Base-by-base conservation (phyloP, 1,140 invertebrate genomes). In the Aethina tumida region DNA sequence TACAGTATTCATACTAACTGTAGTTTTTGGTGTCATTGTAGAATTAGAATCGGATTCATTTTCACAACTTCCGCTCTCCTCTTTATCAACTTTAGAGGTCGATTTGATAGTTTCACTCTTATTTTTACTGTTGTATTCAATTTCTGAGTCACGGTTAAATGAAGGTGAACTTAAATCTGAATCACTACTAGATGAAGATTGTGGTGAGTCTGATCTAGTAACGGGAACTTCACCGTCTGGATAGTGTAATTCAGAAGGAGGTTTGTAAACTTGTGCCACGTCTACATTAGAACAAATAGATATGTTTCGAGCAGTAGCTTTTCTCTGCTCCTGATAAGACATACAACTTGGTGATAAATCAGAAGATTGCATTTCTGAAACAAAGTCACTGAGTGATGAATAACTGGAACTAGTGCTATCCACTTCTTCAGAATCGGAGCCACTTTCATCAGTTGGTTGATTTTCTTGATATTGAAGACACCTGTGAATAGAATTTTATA, bases 361-460 rank as follows among this genome's bases (percentile, higher is more conserved):
- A 1, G 84, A 88, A 0, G 84, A 88, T 2, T 74, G 84, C 75
- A 95, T 87, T 67, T 95, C 91, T 0, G 87, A 93, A 0, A 95
- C 88, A 58, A 96, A 94, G 58, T 96, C 92, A 59, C 88, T 95
- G 1, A 96, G 65, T 5, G 91, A 95, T 1, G 92, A 96, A 62
- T 94, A 96, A 10, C 89, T 94, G 0, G 92, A 96, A 62, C 86
- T 92, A 2, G 90, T 94, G 55, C 89, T 94, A 49, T 92, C 88
- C 5, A 78, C 88, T 4, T 81, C 88, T 64, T 96, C 92, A 0
- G 88, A 91, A 57, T 96, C 92, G 37, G 90, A 94, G 4, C 89
- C 91, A 63, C 90, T 95, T 64, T 95, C 91, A 66, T 95, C 91
- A 20, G 87, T 91, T 1, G 86, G 82, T 52, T 88, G 84, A 42